These are phyloP conservation scores for Megalops atlanticus DNA, from an alignment of 2,113 vertebrate genomes.

Conservation along the genomic window DNA sequence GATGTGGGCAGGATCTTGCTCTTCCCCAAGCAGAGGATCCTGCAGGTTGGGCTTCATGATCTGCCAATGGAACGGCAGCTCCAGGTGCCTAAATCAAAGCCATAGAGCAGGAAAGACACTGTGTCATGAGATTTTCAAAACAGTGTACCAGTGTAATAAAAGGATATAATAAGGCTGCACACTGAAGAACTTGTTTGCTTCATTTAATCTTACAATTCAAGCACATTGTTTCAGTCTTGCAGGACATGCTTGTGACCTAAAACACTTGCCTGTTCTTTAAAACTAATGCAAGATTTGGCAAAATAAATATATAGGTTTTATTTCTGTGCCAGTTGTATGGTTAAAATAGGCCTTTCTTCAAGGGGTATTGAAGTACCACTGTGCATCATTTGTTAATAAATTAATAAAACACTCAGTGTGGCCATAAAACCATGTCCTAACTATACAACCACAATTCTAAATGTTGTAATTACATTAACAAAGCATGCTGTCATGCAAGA, in stretches of 20 bases:
- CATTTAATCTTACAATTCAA: neutral
- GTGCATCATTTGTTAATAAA: too few species aligned
- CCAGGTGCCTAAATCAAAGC: conserved; percentile 74
- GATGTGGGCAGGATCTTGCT: conserved; percentile 46
- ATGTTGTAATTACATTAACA: neutral
- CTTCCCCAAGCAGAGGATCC: conserved; percentile 59
- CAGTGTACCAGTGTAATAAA: neutral
- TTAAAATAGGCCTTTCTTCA: too few species aligned
- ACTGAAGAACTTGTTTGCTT: neutral
- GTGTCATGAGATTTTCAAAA: too few species aligned
- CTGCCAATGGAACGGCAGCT: conserved; percentile 88
- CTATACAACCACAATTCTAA: neutral
- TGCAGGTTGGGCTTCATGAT: conserved; percentile 79
- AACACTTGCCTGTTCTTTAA: neutral
- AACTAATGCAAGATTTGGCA: too few species aligned
- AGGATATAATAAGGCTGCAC: neutral
- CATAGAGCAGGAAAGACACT: neutral
- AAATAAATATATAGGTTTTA: too few species aligned
- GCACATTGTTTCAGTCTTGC: neutral
- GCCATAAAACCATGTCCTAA: neutral
- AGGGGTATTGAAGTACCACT: too few species aligned
- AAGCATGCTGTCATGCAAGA: neutral
- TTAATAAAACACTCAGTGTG: too few species aligned
- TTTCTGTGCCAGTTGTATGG: too few species aligned
- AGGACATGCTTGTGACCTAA: neutral